Conservation (phyloP, 2,113 vertebrate species). For the Ammodytes dubius region DNA sequence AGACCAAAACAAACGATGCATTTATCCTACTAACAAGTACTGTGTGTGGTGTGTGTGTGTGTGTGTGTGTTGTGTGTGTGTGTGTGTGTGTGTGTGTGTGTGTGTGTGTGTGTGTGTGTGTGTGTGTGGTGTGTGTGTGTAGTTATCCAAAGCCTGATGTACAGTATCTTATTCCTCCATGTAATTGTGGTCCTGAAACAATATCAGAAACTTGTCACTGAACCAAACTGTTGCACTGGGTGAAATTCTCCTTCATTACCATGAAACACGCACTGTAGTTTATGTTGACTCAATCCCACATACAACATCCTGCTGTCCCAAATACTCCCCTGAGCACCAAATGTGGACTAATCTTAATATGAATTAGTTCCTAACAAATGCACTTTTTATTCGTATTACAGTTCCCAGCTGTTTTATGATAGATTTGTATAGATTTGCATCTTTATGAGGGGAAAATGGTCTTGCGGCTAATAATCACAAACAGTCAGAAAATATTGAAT, state of each 20-base stretch:
- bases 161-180: too few relatives aligned
- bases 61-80: too few relatives aligned
- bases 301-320: too few relatives aligned
- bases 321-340: too few relatives aligned
- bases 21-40: not conserved
- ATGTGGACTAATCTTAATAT: too few relatives aligned
- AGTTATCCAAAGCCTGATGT: too few relatives aligned
- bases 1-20: slow-evolving; percentile 8
- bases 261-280: not conserved
- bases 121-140: too few relatives aligned
- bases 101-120: too few relatives aligned
- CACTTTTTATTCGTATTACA: not conserved
- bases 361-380: not conserved
- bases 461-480: not conserved
- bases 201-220: not conserved
- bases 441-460: not conserved
- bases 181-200: too few relatives aligned
- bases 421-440: not conserved
- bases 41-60: not conserved
- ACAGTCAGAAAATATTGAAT: not conserved
- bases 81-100: too few relatives aligned
- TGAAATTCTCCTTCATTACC: not conserved
- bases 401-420: not conserved
- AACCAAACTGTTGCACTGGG: not conserved
- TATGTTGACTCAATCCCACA: too few relatives aligned